A percentile compares a stretch with the other conserved stretches of the same genome.
These are phyloP conservation scores for Chamaetylas fuelleborni DNA, from an alignment of 2,113 vertebrate species.

Conservation along the genomic window DNA sequence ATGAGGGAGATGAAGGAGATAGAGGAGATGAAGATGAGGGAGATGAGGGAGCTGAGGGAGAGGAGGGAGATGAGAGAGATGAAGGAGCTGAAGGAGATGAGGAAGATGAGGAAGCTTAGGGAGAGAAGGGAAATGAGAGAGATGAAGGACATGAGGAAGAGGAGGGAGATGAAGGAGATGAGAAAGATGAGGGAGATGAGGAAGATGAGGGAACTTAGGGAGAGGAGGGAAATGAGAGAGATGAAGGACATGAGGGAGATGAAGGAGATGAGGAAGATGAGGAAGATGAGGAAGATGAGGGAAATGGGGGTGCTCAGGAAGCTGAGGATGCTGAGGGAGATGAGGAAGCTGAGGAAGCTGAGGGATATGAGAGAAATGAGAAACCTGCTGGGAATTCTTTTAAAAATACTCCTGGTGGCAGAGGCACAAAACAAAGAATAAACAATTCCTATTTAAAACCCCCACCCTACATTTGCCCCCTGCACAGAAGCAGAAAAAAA, in stretches of 20 bases:
- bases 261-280: no score
- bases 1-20: not conserved
- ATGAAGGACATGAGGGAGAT: no score
- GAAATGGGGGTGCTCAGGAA: not conserved
- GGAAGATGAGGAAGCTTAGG: not conserved
- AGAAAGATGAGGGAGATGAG: not conserved
- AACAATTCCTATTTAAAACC: not conserved
- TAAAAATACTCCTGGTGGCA: not conserved
- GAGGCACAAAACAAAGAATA: not conserved
- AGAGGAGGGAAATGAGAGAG: not conserved
- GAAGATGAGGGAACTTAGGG: not conserved
- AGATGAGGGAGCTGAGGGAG: not conserved
- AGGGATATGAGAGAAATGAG: not conserved
- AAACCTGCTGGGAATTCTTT: not conserved
- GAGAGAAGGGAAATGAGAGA: not conserved
- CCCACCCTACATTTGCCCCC: not conserved
- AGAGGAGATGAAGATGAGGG: not conserved
- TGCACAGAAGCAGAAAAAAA: not conserved
- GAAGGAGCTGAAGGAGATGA: no score
- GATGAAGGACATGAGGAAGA: not conserved
- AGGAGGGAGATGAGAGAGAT: not conserved
- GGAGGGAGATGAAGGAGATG: not conserved
- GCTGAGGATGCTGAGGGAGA: fast-evolving
- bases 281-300: not conserved
- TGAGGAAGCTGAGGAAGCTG: fast-evolving